These are phyloP conservation scores for Leucophenga maculata DNA, from an alignment of 2,888 invertebrate species.

Conservation along the genomic window DNA sequence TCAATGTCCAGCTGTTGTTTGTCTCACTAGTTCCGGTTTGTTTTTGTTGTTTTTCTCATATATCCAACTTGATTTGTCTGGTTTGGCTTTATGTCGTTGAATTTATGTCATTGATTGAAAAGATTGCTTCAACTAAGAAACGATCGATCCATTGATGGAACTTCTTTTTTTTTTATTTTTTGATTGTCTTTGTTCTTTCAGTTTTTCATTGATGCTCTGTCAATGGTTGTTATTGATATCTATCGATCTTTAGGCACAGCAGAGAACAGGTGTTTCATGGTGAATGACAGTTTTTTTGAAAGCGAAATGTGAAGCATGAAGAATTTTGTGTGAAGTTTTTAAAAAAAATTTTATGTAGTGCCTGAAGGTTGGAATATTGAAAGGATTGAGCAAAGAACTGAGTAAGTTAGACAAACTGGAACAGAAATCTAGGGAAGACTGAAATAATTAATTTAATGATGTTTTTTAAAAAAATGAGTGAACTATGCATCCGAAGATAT, in stretches of 20 bases:
- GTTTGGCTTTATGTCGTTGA: conserved; percentile 29
- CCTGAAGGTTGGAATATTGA: too few relatives aligned
- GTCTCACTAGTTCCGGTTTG: conserved; percentile 26
- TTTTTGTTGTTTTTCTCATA: conserved; percentile 6
- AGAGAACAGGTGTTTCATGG: conserved; percentile 21
- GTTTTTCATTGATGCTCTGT: conserved; percentile 38
- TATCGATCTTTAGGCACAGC: conserved; percentile 5
- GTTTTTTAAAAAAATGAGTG: too few relatives aligned
- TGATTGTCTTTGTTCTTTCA: conserved; percentile 41
- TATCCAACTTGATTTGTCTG: conserved; percentile 1
- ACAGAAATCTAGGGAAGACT: too few relatives aligned
- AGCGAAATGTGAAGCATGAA: too few relatives aligned
- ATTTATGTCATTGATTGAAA: conserved; percentile 63
- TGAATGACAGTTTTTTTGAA: too few relatives aligned
- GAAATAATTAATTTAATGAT: too few relatives aligned
- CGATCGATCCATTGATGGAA: background rate
- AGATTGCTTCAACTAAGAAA: conserved; percentile 5
- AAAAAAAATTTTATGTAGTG: too few relatives aligned
- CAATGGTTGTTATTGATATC: conserved; percentile 58
- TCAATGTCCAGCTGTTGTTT: conserved; percentile 35
- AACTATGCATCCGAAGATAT: too few relatives aligned
- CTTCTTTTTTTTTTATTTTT: conserved; percentile 28
- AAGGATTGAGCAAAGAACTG: too few relatives aligned
- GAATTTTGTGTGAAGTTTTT: too few relatives aligned
- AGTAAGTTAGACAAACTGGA: too few relatives aligned